phyloP scores from a whole-genome alignment of 2,888 invertebrate species.

The Synergus umbraculus region DNA sequence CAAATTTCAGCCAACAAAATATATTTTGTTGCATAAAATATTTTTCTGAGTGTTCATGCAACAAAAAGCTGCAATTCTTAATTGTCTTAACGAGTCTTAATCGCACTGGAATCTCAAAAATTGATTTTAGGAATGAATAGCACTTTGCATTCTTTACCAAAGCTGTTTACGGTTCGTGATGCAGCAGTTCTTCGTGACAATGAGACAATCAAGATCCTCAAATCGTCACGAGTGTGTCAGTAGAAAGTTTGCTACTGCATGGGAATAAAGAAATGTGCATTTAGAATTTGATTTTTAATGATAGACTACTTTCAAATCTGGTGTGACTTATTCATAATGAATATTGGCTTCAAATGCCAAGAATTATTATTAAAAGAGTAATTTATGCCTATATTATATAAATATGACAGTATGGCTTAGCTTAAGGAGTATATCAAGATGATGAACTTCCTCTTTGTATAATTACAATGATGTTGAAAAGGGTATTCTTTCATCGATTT shows the following conservation, averaged over 20 bases:
- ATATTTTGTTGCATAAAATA: too few relatives aligned
- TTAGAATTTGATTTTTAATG: neutral
- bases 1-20: too few relatives aligned
- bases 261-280: constrained; percentile 24
- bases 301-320: constrained; percentile 13
- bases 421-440: neutral
- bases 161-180: constrained; percentile 26
- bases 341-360: too few relatives aligned
- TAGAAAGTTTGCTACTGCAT: constrained; percentile 34
- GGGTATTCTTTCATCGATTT: constrained; percentile 14
- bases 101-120: neutral
- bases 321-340: too few relatives aligned
- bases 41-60: too few relatives aligned
- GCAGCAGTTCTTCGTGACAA: constrained; percentile 39
- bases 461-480: neutral
- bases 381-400: too few relatives aligned
- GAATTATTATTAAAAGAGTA: too few relatives aligned
- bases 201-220: constrained; percentile 40
- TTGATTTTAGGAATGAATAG: neutral
- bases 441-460: constrained; percentile 12
- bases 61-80: neutral
- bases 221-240: constrained; percentile 16
- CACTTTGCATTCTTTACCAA: constrained; percentile 20
- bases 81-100: neutral
- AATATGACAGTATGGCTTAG: too few relatives aligned